Base-by-base conservation (phyloP, 2,113 vertebrate genomes). In the Lepisosteus oculatus region DNA sequence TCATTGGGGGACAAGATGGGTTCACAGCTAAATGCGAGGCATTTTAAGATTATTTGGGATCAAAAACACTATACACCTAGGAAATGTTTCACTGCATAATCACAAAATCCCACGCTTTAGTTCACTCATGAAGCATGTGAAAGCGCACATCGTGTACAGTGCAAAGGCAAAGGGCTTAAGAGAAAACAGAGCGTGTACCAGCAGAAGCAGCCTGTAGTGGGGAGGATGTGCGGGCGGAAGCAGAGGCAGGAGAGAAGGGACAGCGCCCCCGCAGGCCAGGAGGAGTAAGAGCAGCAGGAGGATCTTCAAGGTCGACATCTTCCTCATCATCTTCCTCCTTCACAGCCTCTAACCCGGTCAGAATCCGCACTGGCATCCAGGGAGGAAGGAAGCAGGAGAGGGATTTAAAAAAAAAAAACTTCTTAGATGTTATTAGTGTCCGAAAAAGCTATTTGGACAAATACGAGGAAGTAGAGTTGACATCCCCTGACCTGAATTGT, bases 161-260 rank as follows among this genome's bases (percentile, higher is more conserved):
- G 29, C 29, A 29, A 29, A 1, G 29, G 29, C 29, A 1, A 59
- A 59, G 9, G 14, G 57, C 12, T 59, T 67, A n/a, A 51, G 14
- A 47, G 11, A 68, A 5, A 61, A 0, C 57, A 4, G 64, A 59
- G 71, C 29, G 3, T 61, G 69, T 93, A 96, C 94, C 92, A 76
- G 81, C 62, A 56, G 70, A 59, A 7, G 67, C 72, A 57, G 83
- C 51, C 12, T 72, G 77, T 61, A 65, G 11, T 11, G 73, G 79
- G 67, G 74, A 74, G 61, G 17, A 76, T 62, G 76, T 63, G 41
- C 71, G 74, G 76, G 65, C 14, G 14, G 81, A 70, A 56, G 81
- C 75, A 3, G 67, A 11, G 5, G 74, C 45, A 55, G 75, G 82
- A 72, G 63, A 59, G 55, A 72, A 63, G 77, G 73, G 55, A 8